Base-by-base conservation (phyloP, 1,140 invertebrate genomes). In the Macrostomum lignano region DNA sequence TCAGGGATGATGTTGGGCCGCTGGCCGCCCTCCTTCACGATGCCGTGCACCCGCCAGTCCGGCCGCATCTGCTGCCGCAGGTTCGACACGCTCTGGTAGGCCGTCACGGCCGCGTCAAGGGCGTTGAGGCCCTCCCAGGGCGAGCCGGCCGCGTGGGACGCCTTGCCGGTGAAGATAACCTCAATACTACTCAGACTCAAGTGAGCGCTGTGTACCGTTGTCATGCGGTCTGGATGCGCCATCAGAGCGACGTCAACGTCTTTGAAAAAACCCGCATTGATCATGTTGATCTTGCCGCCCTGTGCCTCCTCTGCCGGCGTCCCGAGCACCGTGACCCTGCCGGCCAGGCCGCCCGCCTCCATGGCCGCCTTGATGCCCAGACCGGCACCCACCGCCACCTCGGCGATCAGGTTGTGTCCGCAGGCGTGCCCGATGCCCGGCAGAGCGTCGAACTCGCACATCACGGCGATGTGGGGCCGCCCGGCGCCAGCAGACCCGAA, bases 391-490 rank as follows among this genome's bases (percentile, higher is more conserved):
- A 55, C 36, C 1, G 54, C 53, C 9, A 49, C 41, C 36, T 55
- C 54, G 2, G 55, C 51, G 14, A 59, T 58, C n/a, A 60, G 39
- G 39, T 60, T 60, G 30, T 60, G 54, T 3, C 55, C 56, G 43
- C 56, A 58, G 0, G 52, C 56, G 43, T 60, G 55, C n/a, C 56
- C 58, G 5, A 57, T 49, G 6, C 43, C 49, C 1, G 56, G 55
- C n/a, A 60, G 40, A 2, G 58, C 55, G 42, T 60, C 57, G 40
- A 58, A 60, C 38, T 60, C 54, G 37, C 55, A 60, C 5, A 60
- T 19, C 5, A 58, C 39, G 14, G 44, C 48, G 21, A 55, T 38
- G 21, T 46, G 46, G 1, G 43, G 47, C 9, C 25, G 7, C 13
- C 36, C 17, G 17, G 32, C 17, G 7, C 29, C 25, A 28, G 32